Conservation (phyloP, 2,888 invertebrate genomes). For the Rhagonycha fulva region DNA sequence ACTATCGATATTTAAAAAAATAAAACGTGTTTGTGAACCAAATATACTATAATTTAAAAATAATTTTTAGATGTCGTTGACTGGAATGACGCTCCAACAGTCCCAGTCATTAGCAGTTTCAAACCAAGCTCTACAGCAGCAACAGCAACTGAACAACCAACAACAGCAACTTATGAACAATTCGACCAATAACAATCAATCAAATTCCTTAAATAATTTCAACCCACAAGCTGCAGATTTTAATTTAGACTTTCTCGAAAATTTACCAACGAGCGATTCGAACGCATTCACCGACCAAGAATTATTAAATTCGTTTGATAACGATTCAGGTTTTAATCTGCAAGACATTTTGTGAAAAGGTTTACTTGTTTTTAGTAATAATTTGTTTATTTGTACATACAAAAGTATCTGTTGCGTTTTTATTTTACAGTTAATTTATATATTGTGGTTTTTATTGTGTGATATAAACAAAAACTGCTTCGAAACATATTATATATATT, state of each 20-base stretch:
- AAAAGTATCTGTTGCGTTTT: slow-evolving; percentile 43
- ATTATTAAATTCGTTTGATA: slow-evolving; percentile 81
- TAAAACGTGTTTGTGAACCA: not conserved
- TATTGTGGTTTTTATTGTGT: slow-evolving; percentile 21
- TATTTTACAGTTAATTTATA: slow-evolving; percentile 26
- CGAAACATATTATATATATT: slow-evolving; percentile 5
- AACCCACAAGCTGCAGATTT: slow-evolving; percentile 67
- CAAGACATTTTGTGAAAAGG: slow-evolving; percentile 39
- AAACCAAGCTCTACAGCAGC: slow-evolving; percentile 42
- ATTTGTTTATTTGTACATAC: slow-evolving; percentile 50
- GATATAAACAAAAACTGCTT: slow-evolving; percentile 11
- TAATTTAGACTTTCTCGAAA: slow-evolving; percentile 84
- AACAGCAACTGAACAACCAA: slow-evolving; percentile 38
- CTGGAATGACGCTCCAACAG: slow-evolving; percentile 73
- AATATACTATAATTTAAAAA: not conserved
- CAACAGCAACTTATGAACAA: slow-evolving; percentile 44
- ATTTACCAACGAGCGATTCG: slow-evolving; percentile 76
- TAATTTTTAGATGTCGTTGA: slow-evolving; percentile 59
- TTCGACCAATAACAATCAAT: slow-evolving; percentile 36
- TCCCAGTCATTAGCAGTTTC: slow-evolving; percentile 67
- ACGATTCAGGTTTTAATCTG: slow-evolving; percentile 70
- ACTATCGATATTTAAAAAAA: too few relatives aligned
- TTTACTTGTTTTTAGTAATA: slow-evolving; percentile 37
- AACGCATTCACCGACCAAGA: slow-evolving; percentile 81
- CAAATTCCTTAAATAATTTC: slow-evolving; percentile 56